Percentiles rank a stretch among this genome's conserved stretches.
phyloP scores from a whole-genome alignment of 1,140 invertebrate species.

The Caenorhabditis tropicalis region DNA sequence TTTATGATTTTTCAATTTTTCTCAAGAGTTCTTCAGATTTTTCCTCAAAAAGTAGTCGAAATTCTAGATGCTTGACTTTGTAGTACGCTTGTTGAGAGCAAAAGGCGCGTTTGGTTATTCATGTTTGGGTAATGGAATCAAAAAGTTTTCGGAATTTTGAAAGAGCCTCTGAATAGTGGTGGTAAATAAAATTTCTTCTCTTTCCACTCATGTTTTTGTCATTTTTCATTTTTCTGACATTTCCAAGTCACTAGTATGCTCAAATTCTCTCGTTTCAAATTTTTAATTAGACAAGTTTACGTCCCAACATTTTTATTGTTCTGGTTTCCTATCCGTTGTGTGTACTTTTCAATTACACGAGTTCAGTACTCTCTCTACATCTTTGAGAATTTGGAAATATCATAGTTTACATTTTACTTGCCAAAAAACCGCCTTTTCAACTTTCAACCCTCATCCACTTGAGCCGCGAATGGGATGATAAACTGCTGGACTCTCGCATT shows the following conservation, averaged over 20 bases:
- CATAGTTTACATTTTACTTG: neutral
- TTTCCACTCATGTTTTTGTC: conserved; percentile 14
- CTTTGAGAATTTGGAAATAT: too few species aligned
- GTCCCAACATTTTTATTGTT: neutral
- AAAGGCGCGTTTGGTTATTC: neutral
- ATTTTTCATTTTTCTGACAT: neutral
- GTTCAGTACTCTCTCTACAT: neutral
- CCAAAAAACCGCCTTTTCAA: conserved; percentile 6
- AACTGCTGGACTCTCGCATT: conserved; percentile 20
- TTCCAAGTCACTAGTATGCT: too few species aligned
- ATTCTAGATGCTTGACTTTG: neutral
- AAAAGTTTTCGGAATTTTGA: conserved; percentile 32
- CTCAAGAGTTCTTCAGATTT: neutral
- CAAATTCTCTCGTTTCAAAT: too few species aligned
- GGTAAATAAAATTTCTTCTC: neutral
- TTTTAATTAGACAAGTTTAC: too few species aligned
- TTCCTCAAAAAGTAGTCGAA: neutral
- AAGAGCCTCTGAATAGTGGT: neutral
- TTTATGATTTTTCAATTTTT: neutral
- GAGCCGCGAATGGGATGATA: conserved; percentile 18
- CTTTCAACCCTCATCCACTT: neutral
- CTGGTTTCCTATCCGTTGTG: neutral
- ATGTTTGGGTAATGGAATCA: conserved; percentile 36
- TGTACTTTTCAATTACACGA: conserved; percentile 15
- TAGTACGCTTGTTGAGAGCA: neutral